phyloP scores from a whole-genome alignment of 2,113 vertebrate species.

The Periophthalmodon schlosseri region DNA sequence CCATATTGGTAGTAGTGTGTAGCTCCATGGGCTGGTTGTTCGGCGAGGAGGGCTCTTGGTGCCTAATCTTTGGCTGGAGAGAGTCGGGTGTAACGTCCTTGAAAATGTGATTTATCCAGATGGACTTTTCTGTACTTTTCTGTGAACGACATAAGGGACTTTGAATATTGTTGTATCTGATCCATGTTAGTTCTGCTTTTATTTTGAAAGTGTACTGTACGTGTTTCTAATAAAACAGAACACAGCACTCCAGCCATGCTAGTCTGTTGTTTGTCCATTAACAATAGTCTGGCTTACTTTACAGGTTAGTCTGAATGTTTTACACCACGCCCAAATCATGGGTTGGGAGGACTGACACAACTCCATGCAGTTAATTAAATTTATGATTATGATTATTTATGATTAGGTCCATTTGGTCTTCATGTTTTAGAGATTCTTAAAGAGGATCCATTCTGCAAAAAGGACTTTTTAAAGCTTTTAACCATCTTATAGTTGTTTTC shows the following conservation, averaged over 20 bases:
- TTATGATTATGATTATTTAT: too few relatives aligned
- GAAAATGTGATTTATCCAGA: conserved; percentile 75
- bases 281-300: too few relatives aligned
- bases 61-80: conserved; percentile 66
- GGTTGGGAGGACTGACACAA: too few relatives aligned
- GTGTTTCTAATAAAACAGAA: conserved; percentile 87
- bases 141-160: conserved; percentile 76
- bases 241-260: conserved; percentile 49
- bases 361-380: too few relatives aligned
- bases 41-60: conserved; percentile 69
- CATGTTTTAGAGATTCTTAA: too few relatives aligned
- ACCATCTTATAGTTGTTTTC: too few relatives aligned
- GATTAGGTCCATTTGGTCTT: too few relatives aligned
- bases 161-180: conserved; percentile 81
- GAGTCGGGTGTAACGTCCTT: conserved; percentile 50
- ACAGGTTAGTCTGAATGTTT: too few relatives aligned
- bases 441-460: too few relatives aligned
- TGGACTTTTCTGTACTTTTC: conserved; percentile 79
- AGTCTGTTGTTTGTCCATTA: not conserved
- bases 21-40: conserved; percentile 75
- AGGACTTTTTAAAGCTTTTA: too few relatives aligned
- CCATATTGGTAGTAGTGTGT: conserved; percentile 81
- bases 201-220: conserved; percentile 85
- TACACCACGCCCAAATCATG: too few relatives aligned
- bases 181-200: conserved; percentile 84